phyloP scores from a whole-genome alignment of 2,888 invertebrate genomes.

The Spodoptera picta region DNA sequence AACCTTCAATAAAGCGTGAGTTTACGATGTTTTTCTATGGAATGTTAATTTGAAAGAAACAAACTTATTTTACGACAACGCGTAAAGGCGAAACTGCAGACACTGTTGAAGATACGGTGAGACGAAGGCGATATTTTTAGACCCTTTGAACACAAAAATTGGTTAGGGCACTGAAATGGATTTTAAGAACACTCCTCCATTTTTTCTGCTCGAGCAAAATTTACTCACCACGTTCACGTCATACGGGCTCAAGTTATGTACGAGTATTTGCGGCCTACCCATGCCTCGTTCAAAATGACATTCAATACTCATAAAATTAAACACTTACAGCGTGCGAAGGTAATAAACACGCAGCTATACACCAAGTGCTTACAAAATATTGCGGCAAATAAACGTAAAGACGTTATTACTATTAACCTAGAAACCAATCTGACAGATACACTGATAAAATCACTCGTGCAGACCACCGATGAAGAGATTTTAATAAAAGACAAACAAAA shows the following conservation, averaged over 20 bases:
- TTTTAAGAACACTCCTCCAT: neutral
- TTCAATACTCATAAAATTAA: conserved; percentile 54
- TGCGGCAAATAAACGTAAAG: conserved; percentile 2
- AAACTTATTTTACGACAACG: conserved; percentile 1
- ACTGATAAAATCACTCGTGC: conserved; percentile 10
- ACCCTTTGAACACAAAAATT: neutral
- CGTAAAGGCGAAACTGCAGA: conserved; percentile 8
- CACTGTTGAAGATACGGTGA: neutral
- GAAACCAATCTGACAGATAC: conserved; percentile 6
- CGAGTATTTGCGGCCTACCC: conserved; percentile 36
- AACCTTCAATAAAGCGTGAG: conserved; percentile 7
- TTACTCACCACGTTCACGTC: conserved; percentile 11
- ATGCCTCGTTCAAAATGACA: conserved; percentile 59
- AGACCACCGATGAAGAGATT: conserved; percentile 31
- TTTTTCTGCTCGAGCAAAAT: conserved; percentile 2
- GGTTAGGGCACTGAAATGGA: no score
- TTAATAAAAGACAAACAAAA: conserved; percentile 23
- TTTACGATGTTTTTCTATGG: conserved; percentile 9
- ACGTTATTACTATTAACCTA: conserved; percentile 5
- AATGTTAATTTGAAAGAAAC: conserved; percentile 15
- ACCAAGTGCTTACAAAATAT: conserved; percentile 22
- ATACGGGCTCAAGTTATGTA: conserved; percentile 8
- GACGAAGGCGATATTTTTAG: conserved; percentile 1
- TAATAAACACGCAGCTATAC: conserved; percentile 34
- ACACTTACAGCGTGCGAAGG: conserved; percentile 35